Percentiles rank a stretch among this genome's conserved stretches.
Conservation (phyloP, 2,797 vertebrate species). For the Toxotes lorentzi region DNA sequence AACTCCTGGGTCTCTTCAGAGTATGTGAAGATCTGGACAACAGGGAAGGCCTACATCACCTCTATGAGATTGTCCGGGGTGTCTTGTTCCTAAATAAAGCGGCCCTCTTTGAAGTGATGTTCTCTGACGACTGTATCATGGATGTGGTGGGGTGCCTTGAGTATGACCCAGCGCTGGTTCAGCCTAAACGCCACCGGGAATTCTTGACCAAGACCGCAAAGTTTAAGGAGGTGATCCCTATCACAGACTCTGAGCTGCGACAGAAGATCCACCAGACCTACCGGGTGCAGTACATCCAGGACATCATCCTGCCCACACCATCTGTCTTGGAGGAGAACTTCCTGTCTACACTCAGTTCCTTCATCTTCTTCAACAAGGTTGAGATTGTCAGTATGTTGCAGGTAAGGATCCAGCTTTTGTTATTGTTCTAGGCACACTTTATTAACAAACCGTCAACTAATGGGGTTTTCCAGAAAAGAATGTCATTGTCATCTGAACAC, state of each 20-base stretch:
- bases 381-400: conserved; percentile 99
- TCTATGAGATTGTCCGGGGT: conserved; percentile 97
- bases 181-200: conserved; percentile 96
- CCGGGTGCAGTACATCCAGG: conserved; percentile 99
- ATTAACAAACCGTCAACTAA: neutral
- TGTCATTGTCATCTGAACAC: neutral
- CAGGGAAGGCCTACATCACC: conserved; percentile 96
- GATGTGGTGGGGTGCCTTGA: conserved; percentile 99
- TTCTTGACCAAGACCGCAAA: conserved; percentile 99
- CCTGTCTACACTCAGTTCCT: conserved; percentile 98
- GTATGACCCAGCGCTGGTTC: conserved; percentile 96
- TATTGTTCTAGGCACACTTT: neutral
- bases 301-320: conserved; percentile 98
- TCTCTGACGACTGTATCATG: conserved; percentile 99
- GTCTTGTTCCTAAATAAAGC: conserved; percentile 99
- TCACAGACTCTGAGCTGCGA: conserved; percentile 98
- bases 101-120: conserved; percentile 98
- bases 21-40: conserved; percentile 97
- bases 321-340: conserved; percentile 99
- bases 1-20: conserved; percentile 97
- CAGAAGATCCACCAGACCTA: conserved; percentile 99
- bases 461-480: neutral
- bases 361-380: conserved; percentile 99
- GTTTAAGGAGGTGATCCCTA: conserved; percentile 99
- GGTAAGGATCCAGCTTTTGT: conserved; percentile 84